Base-by-base conservation (phyloP, 2,888 invertebrate genomes). In the Agrenia bidenticulata region DNA sequence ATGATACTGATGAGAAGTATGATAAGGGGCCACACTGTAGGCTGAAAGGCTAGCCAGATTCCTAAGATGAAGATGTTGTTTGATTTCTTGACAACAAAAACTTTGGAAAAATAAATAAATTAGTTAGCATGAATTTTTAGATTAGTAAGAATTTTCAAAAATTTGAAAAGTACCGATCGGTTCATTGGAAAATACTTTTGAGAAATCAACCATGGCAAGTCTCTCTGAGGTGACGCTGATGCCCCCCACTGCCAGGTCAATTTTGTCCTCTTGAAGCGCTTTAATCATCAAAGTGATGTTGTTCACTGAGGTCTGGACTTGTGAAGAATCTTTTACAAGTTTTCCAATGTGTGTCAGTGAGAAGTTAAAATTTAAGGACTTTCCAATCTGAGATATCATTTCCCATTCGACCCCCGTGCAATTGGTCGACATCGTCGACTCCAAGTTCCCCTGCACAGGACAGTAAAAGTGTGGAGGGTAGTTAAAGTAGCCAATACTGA, bases 331-430 rank as follows among this genome's bases (percentile, higher is more conserved):
- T 24, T 26, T 50, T n/a, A 45, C 50, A 1, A 42, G 7, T 13
- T 19, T 45, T 1, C 67, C 71, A 17, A 72, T 50, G 45, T 72
- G 67, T 32, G 61, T 64, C 53, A 72, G 55, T 2, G 54, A 64
- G n/a, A 66, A 66, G 2, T 49, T 59, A 50, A 74, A 72, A 13
- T 72, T 51, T 13, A 74, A 39, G 0, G 70, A 67, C 26, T 60
- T 57, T 1, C 61, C 56, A 65, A 74, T 70, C 61, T 67, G 64
- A 4, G 55, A 26, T 5, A 74, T 55, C 64, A 74, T 74, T 59
- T 74, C 69, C 70, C 69, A 74, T 60, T 74, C 74, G 9, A 69
- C 66, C 7, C 74, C 74, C 2, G 59, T 55, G 53, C 70, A 74
- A 24, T 41, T 27, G 21, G 11, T 32, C 11, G n/a, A n/a, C n/a